Evolutionary conservation across 2,797 vertebrate species (phyloP), one percentile per base, ranked within the genome.

Genomic region (Ammospiza maritima): DNA sequence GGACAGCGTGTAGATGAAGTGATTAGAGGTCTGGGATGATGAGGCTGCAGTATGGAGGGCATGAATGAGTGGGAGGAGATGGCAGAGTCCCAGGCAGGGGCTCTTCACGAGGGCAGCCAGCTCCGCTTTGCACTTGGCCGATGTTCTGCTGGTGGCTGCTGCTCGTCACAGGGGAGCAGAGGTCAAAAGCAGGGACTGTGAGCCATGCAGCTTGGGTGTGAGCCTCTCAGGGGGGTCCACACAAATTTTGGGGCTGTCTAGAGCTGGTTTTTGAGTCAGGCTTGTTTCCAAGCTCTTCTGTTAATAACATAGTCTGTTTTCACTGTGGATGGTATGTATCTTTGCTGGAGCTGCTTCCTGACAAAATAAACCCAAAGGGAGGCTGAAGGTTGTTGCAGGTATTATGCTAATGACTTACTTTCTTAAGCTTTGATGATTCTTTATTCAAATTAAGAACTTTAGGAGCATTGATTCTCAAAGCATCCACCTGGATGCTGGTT

Each of bases 41-140:
- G 87, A 91, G 80, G 66, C 58, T 95, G 91, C 84, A 57, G 88
- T 87, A 45, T 66, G 86, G 66, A 93, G 94, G 93, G 91, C 94
- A 90, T 96, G 92, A 97, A 84, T 94, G 96, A 96, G 85, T 95
- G 90, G 94, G 95, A 94, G 95, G 95, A 91, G 90, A 96, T 91
- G 54, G 40, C 66, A 64, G 83, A 89, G 53, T 95, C 88, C 81
- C n/a, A 88, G 92, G 77, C 75, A 92, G 88, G 91, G 67, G 47
- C 47, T 58, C 80, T 91, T 75, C 77, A 78, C 0, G 22, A 38
- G 79, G 67, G 82, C 88, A 91, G 89, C 56, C 47, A 48, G 74
- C 65, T 85, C 72, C 0, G 6, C 48, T 86, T 93, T 15, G 5
- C 53, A 16, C 83, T 91, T 91, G 74, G 77, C 77, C 3, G 13